Conservation (phyloP, 2,888 invertebrate species). For the Rhaphigaster nebulosa region DNA sequence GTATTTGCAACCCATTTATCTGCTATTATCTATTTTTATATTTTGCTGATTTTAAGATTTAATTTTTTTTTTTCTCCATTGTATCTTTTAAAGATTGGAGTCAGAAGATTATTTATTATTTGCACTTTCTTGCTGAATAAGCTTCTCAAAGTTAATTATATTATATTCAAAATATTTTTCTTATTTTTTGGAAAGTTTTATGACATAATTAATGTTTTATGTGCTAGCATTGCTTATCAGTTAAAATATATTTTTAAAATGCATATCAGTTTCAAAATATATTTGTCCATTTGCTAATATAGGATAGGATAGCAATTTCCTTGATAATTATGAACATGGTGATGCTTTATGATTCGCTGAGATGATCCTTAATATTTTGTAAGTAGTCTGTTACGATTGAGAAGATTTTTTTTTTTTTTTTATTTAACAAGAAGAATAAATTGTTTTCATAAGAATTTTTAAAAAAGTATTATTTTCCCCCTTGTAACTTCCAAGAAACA, state of each 20-base stretch:
- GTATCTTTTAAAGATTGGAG: background rate
- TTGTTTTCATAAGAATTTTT: background rate
- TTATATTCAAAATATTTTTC: slow-evolving; percentile 14
- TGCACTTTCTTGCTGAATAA: slow-evolving; percentile 44
- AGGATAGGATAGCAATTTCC: background rate
- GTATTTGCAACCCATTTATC: background rate
- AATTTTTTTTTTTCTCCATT: background rate
- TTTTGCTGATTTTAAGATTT: slow-evolving; percentile 26
- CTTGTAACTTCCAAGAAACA: background rate
- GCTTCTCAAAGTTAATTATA: slow-evolving; percentile 20
- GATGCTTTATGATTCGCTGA: background rate
- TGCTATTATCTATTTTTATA: background rate
- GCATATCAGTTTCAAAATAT: background rate
- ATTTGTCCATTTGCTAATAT: background rate
- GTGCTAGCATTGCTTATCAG: background rate
- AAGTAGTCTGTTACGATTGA: background rate
- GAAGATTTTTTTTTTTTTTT: background rate
- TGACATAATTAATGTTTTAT: background rate
- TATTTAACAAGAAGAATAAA: background rate
- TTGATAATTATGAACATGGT: background rate
- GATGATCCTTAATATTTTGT: background rate
- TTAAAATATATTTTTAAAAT: background rate
- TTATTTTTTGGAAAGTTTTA: slow-evolving; percentile 42
- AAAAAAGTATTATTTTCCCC: no score
- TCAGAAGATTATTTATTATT: background rate